Percentiles rank a stretch among this genome's conserved stretches.
These are phyloP conservation scores for Archips xylosteana DNA, from an alignment of 2,888 invertebrate species.

Conservation along the genomic window DNA sequence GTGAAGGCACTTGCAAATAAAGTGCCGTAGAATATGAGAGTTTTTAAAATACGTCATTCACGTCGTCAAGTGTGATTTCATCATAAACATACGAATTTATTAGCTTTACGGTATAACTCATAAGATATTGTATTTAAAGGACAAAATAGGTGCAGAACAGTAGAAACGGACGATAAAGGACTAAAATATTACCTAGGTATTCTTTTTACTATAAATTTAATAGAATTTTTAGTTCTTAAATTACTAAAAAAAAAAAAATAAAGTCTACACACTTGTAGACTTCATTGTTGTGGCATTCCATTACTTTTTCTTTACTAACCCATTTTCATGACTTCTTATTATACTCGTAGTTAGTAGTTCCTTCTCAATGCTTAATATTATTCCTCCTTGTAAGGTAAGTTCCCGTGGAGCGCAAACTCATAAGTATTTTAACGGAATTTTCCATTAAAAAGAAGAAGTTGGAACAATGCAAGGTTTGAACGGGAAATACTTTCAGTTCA, in stretches of 20 bases:
- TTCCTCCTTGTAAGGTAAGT: conserved; percentile 73
- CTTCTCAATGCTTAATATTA: conserved; percentile 2
- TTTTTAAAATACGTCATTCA: background rate
- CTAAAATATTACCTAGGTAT: too few species aligned
- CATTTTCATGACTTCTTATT: background rate
- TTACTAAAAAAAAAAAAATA: too few species aligned
- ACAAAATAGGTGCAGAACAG: too few species aligned
- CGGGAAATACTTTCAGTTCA: conserved; percentile 52
- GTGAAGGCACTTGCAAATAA: conserved; percentile 15
- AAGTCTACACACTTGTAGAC: too few species aligned
- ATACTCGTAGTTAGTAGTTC: background rate
- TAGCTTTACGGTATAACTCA: background rate
- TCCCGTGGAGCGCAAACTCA: conserved; percentile 50
- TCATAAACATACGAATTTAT: background rate
- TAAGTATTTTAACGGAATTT: conserved; percentile 57
- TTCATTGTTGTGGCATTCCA: too few species aligned
- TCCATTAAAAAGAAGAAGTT: conserved; percentile 67
- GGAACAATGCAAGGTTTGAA: conserved; percentile 59
- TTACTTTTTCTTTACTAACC: background rate
- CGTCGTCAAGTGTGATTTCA: background rate
- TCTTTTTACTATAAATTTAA: too few species aligned
- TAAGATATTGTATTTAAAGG: too few species aligned
- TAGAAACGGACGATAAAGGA: too few species aligned
- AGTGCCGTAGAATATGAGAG: conserved; percentile 6
- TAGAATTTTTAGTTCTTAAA: too few species aligned